Conservation (phyloP, 2,888 invertebrate species). For the Steinernema carpocapsae region DNA sequence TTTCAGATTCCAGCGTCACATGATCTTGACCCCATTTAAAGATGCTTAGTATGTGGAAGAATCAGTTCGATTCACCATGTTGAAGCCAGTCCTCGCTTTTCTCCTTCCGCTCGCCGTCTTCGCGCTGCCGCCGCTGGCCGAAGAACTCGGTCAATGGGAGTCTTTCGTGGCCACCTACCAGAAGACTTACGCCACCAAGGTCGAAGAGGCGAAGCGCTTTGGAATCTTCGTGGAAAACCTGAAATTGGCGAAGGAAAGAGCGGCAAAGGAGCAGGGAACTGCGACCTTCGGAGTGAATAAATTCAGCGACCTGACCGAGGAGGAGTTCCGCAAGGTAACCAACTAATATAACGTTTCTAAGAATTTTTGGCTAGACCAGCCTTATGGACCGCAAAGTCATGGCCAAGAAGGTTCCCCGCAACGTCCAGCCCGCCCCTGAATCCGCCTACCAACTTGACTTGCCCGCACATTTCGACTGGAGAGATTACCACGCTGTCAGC, state of each 20-base stretch:
- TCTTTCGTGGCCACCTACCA: neutral
- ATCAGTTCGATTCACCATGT: too few species aligned
- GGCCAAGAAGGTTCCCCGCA: too few species aligned
- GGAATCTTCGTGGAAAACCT: slow-evolving; percentile 19
- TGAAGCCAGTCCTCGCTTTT: neutral
- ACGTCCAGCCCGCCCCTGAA: neutral
- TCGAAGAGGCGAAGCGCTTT: neutral
- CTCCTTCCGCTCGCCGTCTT: slow-evolving; percentile 1
- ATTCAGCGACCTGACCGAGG: slow-evolving; percentile 4
- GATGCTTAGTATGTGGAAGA: too few species aligned
- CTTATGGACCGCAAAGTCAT: neutral
- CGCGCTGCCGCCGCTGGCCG: neutral
- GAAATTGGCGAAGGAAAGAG: neutral
- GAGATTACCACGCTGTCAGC: slow-evolving; percentile 24
- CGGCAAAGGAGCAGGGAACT: neutral
- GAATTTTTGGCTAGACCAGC: neutral
- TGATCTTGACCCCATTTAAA: too few species aligned
- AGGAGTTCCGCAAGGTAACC: slow-evolving; percentile 7
- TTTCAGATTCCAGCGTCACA: too few species aligned
- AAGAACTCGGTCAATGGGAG: slow-evolving; percentile 7
- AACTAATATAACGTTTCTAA: neutral
- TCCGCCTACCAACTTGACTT: neutral
- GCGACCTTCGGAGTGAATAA: slow-evolving; percentile 13
- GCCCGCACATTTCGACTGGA: slow-evolving; percentile 3
- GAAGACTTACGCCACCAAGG: neutral